These are phyloP conservation scores for Elephas maximus DNA, from an alignment of 2,113 vertebrate species.

Conservation along the genomic window DNA sequence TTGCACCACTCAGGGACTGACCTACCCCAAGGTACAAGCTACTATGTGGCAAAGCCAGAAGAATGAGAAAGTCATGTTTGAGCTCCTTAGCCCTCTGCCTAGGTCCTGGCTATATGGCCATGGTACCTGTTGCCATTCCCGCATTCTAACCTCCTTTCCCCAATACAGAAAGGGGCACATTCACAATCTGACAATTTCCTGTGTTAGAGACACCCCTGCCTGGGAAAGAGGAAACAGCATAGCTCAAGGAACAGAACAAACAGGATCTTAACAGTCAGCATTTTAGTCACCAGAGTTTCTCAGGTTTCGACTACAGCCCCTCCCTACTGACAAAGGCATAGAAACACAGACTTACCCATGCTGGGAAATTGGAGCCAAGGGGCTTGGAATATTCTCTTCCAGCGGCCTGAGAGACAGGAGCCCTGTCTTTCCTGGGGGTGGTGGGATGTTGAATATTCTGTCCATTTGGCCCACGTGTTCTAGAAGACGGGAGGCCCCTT, in stretches of 20 bases:
- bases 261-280: background rate
- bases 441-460: constrained; percentile 90
- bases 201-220: background rate
- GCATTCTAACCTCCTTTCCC: background rate
- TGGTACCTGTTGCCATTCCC: background rate
- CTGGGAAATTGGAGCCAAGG: constrained; percentile 83
- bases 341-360: constrained; percentile 67
- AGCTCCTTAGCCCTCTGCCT: background rate
- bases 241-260: background rate
- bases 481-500: constrained; percentile 91
- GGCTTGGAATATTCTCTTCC: constrained; percentile 66
- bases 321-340: background rate
- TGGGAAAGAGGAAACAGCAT: background rate
- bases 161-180: background rate
- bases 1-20: background rate
- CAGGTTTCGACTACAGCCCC: background rate
- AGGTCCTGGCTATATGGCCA: background rate
- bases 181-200: background rate
- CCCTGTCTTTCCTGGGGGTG: constrained; percentile 74
- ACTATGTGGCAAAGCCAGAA: background rate
- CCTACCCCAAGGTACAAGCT: background rate
- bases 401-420: background rate
- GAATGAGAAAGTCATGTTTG: background rate
- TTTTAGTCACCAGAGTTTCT: background rate
- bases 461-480: constrained; percentile 93